A percentile compares a stretch with the other conserved stretches of the same genome.
Evolutionary conservation across 2,113 vertebrate species (phyloP).

Genomic region (Cromileptes altivelis): DNA sequence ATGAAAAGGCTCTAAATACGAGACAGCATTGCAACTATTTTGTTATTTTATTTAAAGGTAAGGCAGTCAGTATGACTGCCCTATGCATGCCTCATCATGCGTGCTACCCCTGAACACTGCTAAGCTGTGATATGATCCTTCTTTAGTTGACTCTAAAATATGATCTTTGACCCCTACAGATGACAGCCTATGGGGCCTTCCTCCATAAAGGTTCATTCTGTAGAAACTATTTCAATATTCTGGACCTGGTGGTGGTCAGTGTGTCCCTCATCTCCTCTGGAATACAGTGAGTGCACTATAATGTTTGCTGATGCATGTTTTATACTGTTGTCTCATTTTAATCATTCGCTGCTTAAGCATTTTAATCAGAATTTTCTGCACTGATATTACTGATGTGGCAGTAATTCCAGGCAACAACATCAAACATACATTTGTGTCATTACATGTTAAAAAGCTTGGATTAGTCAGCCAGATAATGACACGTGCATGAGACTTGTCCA

Average conservation of each 20-base stretch:
- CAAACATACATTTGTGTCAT: conserved; percentile 24
- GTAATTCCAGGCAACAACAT: background rate
- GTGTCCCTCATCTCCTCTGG: conserved; percentile 99
- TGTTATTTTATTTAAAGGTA: no score
- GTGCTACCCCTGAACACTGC: background rate
- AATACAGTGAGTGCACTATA: conserved; percentile 93
- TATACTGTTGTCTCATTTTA: background rate
- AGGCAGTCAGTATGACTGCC: no score
- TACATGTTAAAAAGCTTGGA: background rate
- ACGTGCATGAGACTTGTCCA: conserved; percentile 16
- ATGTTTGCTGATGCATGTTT: conserved; percentile 27
- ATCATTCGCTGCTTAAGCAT: background rate
- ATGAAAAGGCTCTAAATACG: no score
- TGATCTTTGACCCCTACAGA: conserved; percentile 84
- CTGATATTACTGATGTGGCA: background rate
- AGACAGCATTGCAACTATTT: no score
- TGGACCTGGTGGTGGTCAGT: conserved; percentile 98
- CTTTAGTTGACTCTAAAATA: conserved; percentile 25
- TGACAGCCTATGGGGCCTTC: conserved; percentile 98
- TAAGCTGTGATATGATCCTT: background rate
- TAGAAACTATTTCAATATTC: conserved; percentile 99
- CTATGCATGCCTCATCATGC: background rate
- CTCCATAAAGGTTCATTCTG: conserved; percentile 99
- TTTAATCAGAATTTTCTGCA: background rate
- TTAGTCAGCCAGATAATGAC: conserved; percentile 24